Base-by-base conservation (phyloP, 2,113 vertebrate species). In the Solea solea region DNA sequence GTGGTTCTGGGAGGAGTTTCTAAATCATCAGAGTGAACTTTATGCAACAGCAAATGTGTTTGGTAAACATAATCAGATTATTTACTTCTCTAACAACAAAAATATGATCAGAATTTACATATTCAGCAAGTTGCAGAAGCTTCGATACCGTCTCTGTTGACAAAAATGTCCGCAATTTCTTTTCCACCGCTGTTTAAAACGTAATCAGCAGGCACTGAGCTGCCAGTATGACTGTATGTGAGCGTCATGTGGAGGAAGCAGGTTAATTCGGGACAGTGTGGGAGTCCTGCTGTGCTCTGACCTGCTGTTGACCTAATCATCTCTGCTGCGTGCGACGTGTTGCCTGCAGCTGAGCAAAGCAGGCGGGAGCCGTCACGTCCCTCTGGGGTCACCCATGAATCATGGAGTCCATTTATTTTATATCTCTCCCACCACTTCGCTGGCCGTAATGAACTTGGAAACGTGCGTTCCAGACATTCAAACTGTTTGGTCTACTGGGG, bases 301-400 rank as follows among this genome's bases (percentile, higher is more conserved):
- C 62, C 49, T 46, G 12, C 1, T 49, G 4, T 28, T 68, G 66
- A 71, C 52, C 76, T 57, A 5, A 63, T 81, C 55, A 61, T 58
- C 68, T 75, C 68, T 46, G 58, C 28, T 52, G 61, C 34, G 34
- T 6, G 46, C 54, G 75, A 52, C 71, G 50, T 64, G 39, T 49
- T 52, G 34, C 44, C 66, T 2, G 3, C 74, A 72, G 54, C 81
- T 48, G 39, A 74, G 53, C 61, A 44, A 57, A 72, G 59, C 55
- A 48, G 55, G 25, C 58, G 4, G 14, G 54, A 61, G 53, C 54
- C 16, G 53, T 58, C 16, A 49, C 5, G 41, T 58, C 66, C 55
- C 57, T 50, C 28, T 9, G 49, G 59, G 40, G 48, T 69, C 44
- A 12, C 41, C 41, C 25, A 13, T 69, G 14, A 74, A 67, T 64